Percentiles rank a stretch among this genome's conserved stretches.
Conservation (phyloP, 2,113 vertebrate species). For the Cynocephalus volans region DNA sequence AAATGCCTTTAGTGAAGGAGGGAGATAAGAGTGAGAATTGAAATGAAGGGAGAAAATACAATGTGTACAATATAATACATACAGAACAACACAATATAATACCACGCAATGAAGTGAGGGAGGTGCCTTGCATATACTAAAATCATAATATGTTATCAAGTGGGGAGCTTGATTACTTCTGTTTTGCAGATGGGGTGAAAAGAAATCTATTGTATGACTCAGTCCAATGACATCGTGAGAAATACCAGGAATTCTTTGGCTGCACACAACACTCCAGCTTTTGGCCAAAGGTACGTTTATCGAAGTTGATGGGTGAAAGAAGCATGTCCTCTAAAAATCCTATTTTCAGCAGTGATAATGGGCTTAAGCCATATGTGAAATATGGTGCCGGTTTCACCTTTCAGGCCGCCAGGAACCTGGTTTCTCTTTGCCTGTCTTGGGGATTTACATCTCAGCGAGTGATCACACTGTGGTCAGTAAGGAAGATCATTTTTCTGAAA, state of each 20-base stretch:
- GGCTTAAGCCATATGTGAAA: constrained; percentile 49
- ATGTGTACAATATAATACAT: fast-evolving
- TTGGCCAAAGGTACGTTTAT: not conserved
- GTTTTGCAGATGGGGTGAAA: not conserved
- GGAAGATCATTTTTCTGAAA: constrained; percentile 66
- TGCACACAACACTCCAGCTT: not conserved
- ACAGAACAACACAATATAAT: fast-evolving
- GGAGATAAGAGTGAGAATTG: not conserved
- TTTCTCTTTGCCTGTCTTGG: constrained; percentile 20
- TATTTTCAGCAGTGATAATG: constrained; percentile 27
- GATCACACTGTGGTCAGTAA: not conserved
- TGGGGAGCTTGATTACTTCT: not conserved
- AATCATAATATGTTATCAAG: not conserved
- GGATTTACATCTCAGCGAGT: constrained; percentile 64
- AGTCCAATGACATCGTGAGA: not conserved
- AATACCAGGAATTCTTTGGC: constrained; percentile 25
- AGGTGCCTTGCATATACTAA: too few species aligned
- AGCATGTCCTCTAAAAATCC: constrained; percentile 26
- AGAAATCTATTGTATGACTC: not conserved
- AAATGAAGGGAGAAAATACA: not conserved
- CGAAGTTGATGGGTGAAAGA: not conserved
- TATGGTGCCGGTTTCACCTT: not conserved
- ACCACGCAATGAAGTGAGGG: fast-evolving
- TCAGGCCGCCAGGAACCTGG: constrained; percentile 15
- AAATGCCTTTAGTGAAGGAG: not conserved